phyloP scores from a whole-genome alignment of 2,113 vertebrate genomes.

The Corythornis madagascariensis region DNA sequence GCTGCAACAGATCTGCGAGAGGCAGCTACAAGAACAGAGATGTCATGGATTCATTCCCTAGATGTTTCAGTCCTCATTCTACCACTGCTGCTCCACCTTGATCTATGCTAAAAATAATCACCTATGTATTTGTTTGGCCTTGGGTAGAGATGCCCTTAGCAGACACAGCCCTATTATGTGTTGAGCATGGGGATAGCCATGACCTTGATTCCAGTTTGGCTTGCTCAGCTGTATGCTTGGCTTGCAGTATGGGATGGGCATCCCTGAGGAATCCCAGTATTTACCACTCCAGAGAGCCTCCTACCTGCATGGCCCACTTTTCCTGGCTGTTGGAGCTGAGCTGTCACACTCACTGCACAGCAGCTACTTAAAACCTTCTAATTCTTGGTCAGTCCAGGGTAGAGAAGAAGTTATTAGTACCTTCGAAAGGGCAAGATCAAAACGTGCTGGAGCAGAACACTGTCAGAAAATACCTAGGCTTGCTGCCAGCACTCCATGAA shows the following conservation, averaged over 20 bases:
- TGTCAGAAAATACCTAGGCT: background rate
- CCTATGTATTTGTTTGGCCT: background rate
- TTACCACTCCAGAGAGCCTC: background rate
- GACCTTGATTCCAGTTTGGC: background rate
- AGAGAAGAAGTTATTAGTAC: background rate
- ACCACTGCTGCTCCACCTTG: background rate
- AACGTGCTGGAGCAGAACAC: background rate
- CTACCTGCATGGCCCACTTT: background rate
- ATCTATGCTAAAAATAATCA: background rate
- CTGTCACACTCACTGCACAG: background rate
- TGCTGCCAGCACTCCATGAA: background rate
- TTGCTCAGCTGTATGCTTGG: background rate
- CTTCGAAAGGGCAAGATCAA: background rate
- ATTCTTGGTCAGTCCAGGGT: background rate
- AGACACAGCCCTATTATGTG: background rate
- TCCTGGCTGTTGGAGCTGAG: background rate
- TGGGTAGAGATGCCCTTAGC: background rate
- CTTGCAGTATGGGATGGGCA: background rate
- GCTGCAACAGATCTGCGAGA: background rate
- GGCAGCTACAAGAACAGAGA: background rate
- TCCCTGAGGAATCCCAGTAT: background rate
- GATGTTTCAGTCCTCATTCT: background rate
- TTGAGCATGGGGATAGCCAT: fast-evolving
- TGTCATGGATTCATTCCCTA: background rate
- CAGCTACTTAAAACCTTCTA: background rate